Conservation (phyloP, 1,140 invertebrate genomes). For the Calephelis virginiensis region DNA sequence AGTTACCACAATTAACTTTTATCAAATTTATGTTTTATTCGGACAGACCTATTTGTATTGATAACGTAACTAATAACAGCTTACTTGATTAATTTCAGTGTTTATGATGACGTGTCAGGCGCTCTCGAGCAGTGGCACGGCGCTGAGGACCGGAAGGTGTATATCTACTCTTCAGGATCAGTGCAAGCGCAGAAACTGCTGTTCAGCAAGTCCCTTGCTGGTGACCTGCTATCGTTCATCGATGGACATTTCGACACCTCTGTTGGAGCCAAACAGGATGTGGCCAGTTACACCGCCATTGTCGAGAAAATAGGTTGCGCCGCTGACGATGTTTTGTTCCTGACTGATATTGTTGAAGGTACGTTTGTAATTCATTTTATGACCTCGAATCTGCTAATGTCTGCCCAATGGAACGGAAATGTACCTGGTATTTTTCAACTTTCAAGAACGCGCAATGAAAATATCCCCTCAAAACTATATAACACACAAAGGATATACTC, state of each 20-base stretch:
- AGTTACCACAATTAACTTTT: background rate
- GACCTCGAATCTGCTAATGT: too few relatives aligned
- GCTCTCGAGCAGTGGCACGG: slow-evolving; percentile 85
- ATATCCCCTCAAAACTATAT: too few relatives aligned
- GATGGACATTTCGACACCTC: slow-evolving; percentile 92
- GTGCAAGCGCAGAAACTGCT: slow-evolving; percentile 94
- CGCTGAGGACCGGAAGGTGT: slow-evolving; percentile 83
- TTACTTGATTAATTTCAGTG: slow-evolving; percentile 78
- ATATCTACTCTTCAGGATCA: slow-evolving; percentile 95
- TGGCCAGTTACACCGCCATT: slow-evolving; percentile 87
- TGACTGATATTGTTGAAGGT: slow-evolving; percentile 92
- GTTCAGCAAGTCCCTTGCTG: slow-evolving; percentile 87
- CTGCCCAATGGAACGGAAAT: too few relatives aligned
- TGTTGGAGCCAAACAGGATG: slow-evolving; percentile 88
- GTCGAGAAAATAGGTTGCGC: slow-evolving; percentile 81
- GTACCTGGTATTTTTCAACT: too few relatives aligned
- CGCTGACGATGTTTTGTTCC: slow-evolving; percentile 86
- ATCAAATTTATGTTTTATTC: too few relatives aligned
- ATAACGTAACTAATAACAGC: background rate
- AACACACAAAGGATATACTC: too few relatives aligned
- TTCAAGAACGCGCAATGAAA: too few relatives aligned
- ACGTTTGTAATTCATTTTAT: slow-evolving; percentile 27
- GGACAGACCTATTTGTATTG: background rate
- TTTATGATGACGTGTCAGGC: slow-evolving; percentile 90
- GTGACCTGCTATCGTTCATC: slow-evolving; percentile 87